Conservation (phyloP, 2,113 vertebrate genomes). For the Sus scrofa region DNA sequence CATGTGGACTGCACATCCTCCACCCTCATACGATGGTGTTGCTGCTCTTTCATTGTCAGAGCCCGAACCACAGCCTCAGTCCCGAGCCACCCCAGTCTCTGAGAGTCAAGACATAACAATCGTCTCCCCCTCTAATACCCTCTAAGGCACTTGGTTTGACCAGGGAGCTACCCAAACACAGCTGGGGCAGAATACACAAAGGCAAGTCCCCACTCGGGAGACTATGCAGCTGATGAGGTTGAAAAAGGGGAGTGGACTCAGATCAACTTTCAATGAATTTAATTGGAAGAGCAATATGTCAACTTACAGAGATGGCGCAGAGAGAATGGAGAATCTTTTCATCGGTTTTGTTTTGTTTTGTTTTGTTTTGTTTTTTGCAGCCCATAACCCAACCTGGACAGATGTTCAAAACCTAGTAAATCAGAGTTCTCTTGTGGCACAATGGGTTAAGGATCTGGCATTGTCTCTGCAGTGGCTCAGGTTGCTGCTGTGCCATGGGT, state of each 20-base stretch:
- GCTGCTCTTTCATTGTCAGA: no score
- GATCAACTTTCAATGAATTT: not conserved
- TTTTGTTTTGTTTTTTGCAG: no score
- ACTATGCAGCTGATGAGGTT: not conserved
- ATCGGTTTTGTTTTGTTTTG: rapidly evolving
- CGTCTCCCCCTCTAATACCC: not conserved
- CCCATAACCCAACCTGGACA: not conserved
- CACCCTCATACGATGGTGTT: not conserved
- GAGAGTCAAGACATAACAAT: not conserved
- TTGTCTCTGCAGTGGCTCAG: no score
- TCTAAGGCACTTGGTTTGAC: not conserved
- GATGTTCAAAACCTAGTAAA: not conserved
- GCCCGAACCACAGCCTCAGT: not conserved
- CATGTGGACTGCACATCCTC: not conserved
- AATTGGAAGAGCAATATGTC: not conserved
- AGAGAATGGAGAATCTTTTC: not conserved
- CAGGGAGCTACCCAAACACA: not conserved
- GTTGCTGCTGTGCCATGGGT: no score
- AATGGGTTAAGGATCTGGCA: no score
- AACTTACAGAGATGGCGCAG: not conserved
- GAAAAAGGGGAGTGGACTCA: not conserved
- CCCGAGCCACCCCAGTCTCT: not conserved
- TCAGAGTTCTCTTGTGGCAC: no score
- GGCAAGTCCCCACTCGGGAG: not conserved
- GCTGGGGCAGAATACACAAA: not conserved